phyloP scores from a whole-genome alignment of 2,113 vertebrate species.

The Bubo bubo region DNA sequence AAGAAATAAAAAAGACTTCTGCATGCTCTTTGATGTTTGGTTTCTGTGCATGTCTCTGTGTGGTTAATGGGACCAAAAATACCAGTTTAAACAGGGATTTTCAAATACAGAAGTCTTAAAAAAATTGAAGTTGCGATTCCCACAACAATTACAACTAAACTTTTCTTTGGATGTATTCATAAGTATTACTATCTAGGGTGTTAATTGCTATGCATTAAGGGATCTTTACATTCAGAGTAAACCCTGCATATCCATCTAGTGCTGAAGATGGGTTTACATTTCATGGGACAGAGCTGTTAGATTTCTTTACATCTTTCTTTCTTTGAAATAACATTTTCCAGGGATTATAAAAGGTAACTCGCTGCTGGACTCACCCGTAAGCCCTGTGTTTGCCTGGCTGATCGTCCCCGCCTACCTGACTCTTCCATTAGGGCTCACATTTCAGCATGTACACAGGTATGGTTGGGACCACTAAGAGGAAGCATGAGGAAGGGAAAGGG shows the following conservation, averaged over 20 bases:
- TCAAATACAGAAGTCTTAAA: neutral
- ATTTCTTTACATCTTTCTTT: neutral
- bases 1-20: neutral
- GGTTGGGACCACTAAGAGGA: neutral
- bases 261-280: neutral
- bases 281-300: neutral
- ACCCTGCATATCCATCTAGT: neutral
- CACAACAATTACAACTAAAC: neutral
- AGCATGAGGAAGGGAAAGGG: neutral
- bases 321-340: neutral
- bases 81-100: neutral
- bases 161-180: neutral
- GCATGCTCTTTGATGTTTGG: neutral
- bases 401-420: neutral
- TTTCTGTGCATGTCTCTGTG: neutral
- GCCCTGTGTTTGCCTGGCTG: fast-evolving
- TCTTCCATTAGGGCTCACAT: neutral
- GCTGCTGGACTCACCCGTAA: neutral
- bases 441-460: neutral
- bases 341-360: neutral
- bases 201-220: neutral
- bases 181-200: neutral
- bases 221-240: neutral
- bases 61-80: neutral
- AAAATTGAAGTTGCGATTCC: neutral